Conservation (phyloP, 2,797 vertebrate genomes). For the Pyrocephalus nanus region DNA sequence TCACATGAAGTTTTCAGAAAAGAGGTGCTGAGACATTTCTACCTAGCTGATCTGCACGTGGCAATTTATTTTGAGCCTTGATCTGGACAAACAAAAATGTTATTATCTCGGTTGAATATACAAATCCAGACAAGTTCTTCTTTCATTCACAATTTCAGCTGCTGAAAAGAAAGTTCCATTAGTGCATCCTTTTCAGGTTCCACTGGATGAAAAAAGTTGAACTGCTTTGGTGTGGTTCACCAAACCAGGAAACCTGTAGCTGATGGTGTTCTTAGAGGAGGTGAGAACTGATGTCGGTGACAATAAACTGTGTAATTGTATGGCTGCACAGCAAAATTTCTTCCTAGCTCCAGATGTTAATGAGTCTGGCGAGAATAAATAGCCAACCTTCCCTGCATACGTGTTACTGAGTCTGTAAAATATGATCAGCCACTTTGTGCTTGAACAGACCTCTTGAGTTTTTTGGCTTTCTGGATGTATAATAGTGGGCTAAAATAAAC, state of each 20-base stretch:
- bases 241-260: neutral
- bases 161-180: neutral
- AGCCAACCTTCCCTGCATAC: neutral
- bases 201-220: neutral
- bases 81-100: neutral
- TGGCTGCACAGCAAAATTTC: neutral
- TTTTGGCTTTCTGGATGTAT: neutral
- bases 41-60: neutral
- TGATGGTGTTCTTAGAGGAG: neutral
- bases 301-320: neutral
- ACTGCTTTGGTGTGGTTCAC: neutral
- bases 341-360: neutral
- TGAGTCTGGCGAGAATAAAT: neutral
- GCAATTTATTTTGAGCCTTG: neutral
- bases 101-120: neutral
- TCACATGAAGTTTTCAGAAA: neutral
- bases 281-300: neutral
- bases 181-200: accelerated
- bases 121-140: neutral
- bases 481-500: neutral
- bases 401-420: neutral
- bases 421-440: neutral
- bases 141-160: neutral
- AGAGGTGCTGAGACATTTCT: neutral
- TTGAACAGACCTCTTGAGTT: neutral